Evolutionary conservation across 2,888 invertebrate genomes (phyloP), one percentile per base, ranked within the genome.

Genomic region (Eupithecia inturbata): DNA sequence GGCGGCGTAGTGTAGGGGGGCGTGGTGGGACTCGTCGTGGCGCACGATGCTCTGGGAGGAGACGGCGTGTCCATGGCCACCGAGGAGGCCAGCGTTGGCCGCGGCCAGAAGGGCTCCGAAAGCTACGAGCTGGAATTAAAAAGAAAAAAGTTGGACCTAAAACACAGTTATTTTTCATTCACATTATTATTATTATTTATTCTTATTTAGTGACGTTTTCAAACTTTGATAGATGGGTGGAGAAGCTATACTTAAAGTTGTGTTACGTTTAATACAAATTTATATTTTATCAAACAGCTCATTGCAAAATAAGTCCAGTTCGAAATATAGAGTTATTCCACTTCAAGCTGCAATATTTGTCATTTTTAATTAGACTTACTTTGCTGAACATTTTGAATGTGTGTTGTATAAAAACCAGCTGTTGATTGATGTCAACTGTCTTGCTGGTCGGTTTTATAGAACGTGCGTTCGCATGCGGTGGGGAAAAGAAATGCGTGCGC

Each of bases 81-180:
- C 57, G 1, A 87, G 83, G 31, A 93, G 83, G 33, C 95, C 95
- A 45, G 95, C 95, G 81, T 88, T 91, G 70, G 93, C 92, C 28
- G 94, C 87, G 64, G 90, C 89, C 83, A 95, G 76, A 70, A 95
- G 76, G 70, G 90, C 89, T 70, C 90, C 85, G 75, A 95, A 83
- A 76, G 91, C 87, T 79, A 93, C 79, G 78, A 94, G 90, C 95
- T 95, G 22, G 10, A 73, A 67, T 53, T 12, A 39, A 39, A 82
- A 49, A n/a, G 16, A 9, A 49, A 57, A 57, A 26, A 26, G 26
- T 33, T 63, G 3, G 3, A n/a, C 6, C 41, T 14, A 9, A 7
- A 49, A 7, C 49, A 9, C 49, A 1, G 41, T 49, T 45, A 19
- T 36, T 9, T 39, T 39, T 39, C 12, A 36, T 36, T 39, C 12